Evolutionary conservation across 2,888 invertebrate species (phyloP), one percentile per base, ranked within the genome.

Genomic region (Drosophila affinis): DNA sequence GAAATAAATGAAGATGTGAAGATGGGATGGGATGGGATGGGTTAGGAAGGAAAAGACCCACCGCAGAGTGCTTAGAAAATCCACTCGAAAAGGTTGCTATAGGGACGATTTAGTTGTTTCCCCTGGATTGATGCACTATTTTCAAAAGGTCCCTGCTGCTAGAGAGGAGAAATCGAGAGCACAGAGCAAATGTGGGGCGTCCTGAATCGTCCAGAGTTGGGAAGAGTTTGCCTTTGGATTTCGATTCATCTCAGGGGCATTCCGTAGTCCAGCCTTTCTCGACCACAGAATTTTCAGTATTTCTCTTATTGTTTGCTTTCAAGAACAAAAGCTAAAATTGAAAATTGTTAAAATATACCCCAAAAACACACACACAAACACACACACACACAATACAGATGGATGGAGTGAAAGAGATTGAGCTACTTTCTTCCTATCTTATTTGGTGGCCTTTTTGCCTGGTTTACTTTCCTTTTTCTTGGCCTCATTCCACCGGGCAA

Each of bases 261-360:
- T 27, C 4, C 9, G 0, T 0, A 7, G 39, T 53, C 39, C 39
- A 39, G 39, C 14, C 6, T 2, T 14, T 6, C 39, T 6, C 6
- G 39, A 39, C 39, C 72, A 46, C 61, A 29, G 68, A 72, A 60
- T 77, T 9, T 62, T 72, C 69, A 29, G 68, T 75, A 62, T 77
- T 62, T 72, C 69, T 39, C 62, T 47, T 46, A 49, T 62, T 63
- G 57, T 64, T 67, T 85, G 76, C 77, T 70, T 67, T 53, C 29
- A 57, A 75, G 81, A 83, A 88, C 85, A 85, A 85, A 85, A 86
- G 87, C 84, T 79, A 78, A 88, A 85, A 86, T 85, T 85, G 87
- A 85, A 85, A 85, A 88, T 81, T 83, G 87, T 83, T 83, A 80
- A 83, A 86, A 85, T 81, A 81, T 81, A 78, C 77, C 60, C 63